These are phyloP conservation scores for Amblyteles armatorius DNA, from an alignment of 2,888 invertebrate genomes.

Conservation along the genomic window DNA sequence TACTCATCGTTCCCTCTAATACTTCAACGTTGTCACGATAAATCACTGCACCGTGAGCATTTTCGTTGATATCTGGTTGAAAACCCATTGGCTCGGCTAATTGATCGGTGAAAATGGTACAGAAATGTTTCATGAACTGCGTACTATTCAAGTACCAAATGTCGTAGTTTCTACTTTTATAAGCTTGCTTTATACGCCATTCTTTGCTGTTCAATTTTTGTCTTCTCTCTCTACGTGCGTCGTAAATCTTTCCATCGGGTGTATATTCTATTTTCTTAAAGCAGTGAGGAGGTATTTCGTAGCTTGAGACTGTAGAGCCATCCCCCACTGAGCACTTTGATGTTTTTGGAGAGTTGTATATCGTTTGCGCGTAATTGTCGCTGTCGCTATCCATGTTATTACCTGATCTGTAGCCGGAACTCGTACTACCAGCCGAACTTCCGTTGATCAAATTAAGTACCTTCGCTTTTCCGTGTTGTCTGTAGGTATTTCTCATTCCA, in stretches of 20 bases:
- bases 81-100: slow-evolving; percentile 88
- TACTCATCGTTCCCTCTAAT: slow-evolving; percentile 78
- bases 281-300: slow-evolving; percentile 77
- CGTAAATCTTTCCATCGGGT: slow-evolving; percentile 76
- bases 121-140: slow-evolving; percentile 90
- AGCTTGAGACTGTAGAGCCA: slow-evolving; percentile 69
- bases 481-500: slow-evolving; percentile 35
- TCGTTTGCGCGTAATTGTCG: slow-evolving; percentile 88
- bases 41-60: slow-evolving; percentile 88
- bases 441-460: slow-evolving; percentile 32
- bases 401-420: slow-evolving; percentile 87
- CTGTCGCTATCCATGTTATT: slow-evolving; percentile 85
- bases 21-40: slow-evolving; percentile 86
- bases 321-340: slow-evolving; percentile 82
- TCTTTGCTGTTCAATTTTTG: slow-evolving; percentile 75
- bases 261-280: slow-evolving; percentile 78
- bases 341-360: slow-evolving; percentile 78
- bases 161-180: slow-evolving; percentile 76
- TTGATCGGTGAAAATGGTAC: slow-evolving; percentile 87
- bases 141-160: slow-evolving; percentile 86
- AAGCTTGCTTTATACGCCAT: slow-evolving; percentile 74
- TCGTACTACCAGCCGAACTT: slow-evolving; percentile 78
- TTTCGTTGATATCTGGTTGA: slow-evolving; percentile 72
- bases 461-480: slow-evolving; percentile 33
- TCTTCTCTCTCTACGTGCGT: slow-evolving; percentile 72